These are phyloP conservation scores for Brachyhypopomus occidentalis DNA, from an alignment of 2,113 vertebrate genomes.

Conservation along the genomic window DNA sequence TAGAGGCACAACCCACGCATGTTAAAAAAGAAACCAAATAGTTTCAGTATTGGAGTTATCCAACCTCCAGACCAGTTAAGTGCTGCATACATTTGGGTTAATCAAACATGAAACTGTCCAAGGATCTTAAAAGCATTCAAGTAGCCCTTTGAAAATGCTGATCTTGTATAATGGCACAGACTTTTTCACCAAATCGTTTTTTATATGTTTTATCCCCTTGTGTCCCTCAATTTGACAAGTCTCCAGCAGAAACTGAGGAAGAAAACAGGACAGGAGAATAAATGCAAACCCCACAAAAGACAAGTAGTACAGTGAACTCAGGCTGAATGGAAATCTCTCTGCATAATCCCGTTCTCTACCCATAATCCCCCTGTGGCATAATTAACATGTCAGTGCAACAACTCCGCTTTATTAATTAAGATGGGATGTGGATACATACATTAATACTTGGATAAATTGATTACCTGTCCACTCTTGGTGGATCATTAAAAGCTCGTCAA, in stretches of 20 bases:
- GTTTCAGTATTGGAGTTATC: not conserved
- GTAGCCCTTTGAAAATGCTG: not conserved
- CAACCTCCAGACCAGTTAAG: not conserved
- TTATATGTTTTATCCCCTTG: not conserved
- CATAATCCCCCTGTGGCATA: conserved; percentile 14
- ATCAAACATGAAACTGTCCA: not conserved
- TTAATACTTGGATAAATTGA: conserved; percentile 75
- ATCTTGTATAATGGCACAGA: not conserved
- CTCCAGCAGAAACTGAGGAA: conserved; percentile 17
- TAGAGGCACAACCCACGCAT: not conserved
- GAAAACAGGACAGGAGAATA: conserved; percentile 4
- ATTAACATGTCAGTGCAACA: conserved; percentile 45
- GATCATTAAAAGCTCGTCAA: conserved; percentile 71
- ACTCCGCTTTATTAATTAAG: conserved; percentile 69
- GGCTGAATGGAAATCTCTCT: conserved; percentile 20
- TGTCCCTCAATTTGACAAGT: conserved; percentile 16
- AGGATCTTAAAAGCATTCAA: not conserved
- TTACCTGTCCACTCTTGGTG: conserved; percentile 63
- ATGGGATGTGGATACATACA: conserved; percentile 74
- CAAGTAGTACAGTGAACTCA: not conserved
- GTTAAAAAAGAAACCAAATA: not conserved
- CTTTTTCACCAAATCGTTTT: not conserved
- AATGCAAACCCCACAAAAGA: not conserved
- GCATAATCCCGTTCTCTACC: conserved; percentile 4
- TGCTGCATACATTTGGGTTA: not conserved